Evolutionary conservation across 2,113 vertebrate genomes (phyloP).

Genomic region (Pseudopipra pipra): DNA sequence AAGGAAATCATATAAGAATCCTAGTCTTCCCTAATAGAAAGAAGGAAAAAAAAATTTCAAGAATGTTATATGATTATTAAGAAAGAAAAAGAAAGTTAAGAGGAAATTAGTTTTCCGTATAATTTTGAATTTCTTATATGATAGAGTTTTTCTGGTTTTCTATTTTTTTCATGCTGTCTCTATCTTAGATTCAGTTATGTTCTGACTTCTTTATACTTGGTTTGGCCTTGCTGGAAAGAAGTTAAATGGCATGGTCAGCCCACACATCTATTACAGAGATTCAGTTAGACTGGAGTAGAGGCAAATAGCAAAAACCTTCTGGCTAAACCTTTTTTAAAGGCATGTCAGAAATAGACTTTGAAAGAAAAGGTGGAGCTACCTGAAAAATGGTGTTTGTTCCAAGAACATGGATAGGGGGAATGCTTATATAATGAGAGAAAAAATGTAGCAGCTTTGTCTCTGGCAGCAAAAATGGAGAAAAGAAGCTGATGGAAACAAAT

Average conservation of each 20-base stretch:
- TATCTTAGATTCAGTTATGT: neutral
- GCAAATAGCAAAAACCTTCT: neutral
- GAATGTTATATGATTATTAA: neutral
- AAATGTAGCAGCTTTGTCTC: neutral
- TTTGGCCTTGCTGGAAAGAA: neutral
- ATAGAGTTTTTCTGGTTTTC: fast-evolving
- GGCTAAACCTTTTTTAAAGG: neutral
- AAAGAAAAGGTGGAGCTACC: neutral
- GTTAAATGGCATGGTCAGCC: neutral
- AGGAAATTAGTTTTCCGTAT: neutral
- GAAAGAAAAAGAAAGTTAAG: neutral
- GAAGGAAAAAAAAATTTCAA: neutral
- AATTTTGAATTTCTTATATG: neutral
- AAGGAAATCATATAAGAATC: neutral
- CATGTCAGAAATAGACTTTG: neutral
- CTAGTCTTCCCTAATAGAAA: neutral
- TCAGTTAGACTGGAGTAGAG: neutral
- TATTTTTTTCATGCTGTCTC: neutral
- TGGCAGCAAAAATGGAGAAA: neutral
- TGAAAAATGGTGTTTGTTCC: neutral
- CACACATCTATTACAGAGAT: neutral
- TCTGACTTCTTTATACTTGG: neutral
- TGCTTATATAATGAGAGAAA: neutral
- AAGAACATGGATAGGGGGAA: neutral
- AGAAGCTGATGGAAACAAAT: slow-evolving; percentile 26